Percentiles rank a stretch among this genome's conserved stretches.
Evolutionary conservation across 2,113 vertebrate genomes (phyloP).

Genomic region (Pycnonotus jocosus): DNA sequence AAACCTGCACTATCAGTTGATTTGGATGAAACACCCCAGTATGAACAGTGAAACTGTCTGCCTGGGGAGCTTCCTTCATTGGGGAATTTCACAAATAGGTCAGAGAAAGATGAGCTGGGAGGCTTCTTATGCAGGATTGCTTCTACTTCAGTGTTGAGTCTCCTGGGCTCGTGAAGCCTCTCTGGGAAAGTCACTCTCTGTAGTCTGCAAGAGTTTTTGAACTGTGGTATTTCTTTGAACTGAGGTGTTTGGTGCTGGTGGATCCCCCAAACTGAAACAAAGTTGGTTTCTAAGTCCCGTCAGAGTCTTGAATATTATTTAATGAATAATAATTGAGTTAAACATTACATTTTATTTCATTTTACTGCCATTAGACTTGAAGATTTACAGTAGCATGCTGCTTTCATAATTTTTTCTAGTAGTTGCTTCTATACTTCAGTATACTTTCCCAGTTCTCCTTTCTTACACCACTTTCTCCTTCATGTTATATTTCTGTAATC

Average conservation of each 20-base stretch:
- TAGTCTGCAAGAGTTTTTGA: neutral
- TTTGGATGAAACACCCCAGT: neutral
- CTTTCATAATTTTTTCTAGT: neutral
- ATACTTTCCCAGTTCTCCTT: neutral
- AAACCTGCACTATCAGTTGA: neutral
- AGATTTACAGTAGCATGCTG: neutral
- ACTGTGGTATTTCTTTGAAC: neutral
- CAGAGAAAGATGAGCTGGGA: neutral
- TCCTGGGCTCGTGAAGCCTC: neutral
- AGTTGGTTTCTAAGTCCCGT: neutral
- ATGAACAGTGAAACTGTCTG: neutral
- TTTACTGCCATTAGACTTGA: neutral
- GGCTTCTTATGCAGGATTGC: neutral
- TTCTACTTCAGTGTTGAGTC: neutral
- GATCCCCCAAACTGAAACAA: neutral
- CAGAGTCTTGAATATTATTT: neutral
- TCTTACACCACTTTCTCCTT: neutral
- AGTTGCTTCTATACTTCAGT: neutral
- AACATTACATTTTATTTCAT: neutral
- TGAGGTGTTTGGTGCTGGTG: neutral
- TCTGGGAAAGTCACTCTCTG: neutral
- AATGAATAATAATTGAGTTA: neutral
- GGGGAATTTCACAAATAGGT: constrained; percentile 23
- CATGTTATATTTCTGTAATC: neutral
- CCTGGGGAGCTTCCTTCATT: neutral